Evolutionary conservation across 2,888 invertebrate genomes (phyloP).

Genomic region (Lamellibrachia satsuma): DNA sequence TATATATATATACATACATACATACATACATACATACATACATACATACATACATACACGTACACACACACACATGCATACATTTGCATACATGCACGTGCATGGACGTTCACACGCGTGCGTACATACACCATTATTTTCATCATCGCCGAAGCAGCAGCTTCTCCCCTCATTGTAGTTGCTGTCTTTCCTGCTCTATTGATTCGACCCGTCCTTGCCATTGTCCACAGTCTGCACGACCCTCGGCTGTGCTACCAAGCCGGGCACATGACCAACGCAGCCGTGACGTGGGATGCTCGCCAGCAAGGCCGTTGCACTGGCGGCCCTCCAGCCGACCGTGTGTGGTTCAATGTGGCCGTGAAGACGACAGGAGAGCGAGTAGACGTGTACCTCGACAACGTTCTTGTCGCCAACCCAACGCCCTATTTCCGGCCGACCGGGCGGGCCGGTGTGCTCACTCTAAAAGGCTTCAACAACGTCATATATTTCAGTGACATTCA

Average conservation of each 20-base stretch:
- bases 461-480: slow-evolving; percentile 17
- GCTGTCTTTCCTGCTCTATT: not conserved
- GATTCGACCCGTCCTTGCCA: too few relatives aligned
- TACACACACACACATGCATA: not conserved
- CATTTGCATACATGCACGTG: too few relatives aligned
- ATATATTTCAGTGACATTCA: slow-evolving; percentile 13
- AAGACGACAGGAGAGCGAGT: not conserved
- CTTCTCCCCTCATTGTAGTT: not conserved
- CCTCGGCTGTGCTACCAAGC: not conserved
- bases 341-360: slow-evolving; percentile 21
- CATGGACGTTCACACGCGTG: too few relatives aligned
- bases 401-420: not conserved
- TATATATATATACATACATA: not conserved
- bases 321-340: not conserved
- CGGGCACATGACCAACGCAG: not conserved
- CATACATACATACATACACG: not conserved
- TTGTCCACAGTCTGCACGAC: not conserved
- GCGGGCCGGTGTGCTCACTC: slow-evolving; percentile 13
- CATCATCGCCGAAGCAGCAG: not conserved
- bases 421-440: slow-evolving; percentile 21
- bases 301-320: not conserved
- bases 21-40: not conserved
- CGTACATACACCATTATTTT: not conserved
- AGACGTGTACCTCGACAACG: not conserved
- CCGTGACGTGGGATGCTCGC: not conserved